Evolutionary conservation across 64 coral and sea anemone genomes (phyloP), one percentile per base, ranked within the genome.

Genomic region (Catalaphyllia jardinei): DNA sequence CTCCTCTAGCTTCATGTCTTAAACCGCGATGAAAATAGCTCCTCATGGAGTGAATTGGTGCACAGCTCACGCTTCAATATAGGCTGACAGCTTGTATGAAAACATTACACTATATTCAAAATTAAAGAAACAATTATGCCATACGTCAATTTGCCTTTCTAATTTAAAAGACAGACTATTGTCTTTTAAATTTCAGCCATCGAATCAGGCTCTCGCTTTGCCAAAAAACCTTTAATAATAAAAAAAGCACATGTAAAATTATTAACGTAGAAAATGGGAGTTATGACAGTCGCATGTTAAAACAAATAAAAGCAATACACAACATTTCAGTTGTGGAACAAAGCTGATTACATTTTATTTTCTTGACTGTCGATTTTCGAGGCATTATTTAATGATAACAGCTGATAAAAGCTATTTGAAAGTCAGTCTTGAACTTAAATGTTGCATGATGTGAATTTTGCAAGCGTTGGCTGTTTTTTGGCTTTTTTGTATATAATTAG

Each of bases 101-200:
- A 80, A 61, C 55, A 55, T 59, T 10, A 80, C 29, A 61, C 13
- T 60, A 55, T 80, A 55, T 13, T 17, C 7, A 80, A 80, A 60
- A 27, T 55, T 28, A 30, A 80, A 10, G 57, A 29, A 54, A 31
- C 78, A 80, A 80, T 61, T 60, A 9, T 25, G 24, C 39, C 39
- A 52, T 20, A 19, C 38, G 39, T 61, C 78, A 80, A 80, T 80
- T 33, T 80, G 11, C 15, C 13, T 80, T 80, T 61, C 29, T 80
- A 80, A 80, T 80, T 80, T 19, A 20, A 60, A 80, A 77, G 25
- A 80, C 55, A 62, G 52, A 61, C 52, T 80, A 52, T 80, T 80
- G 78, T 80, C 78, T 59, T 80, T 33, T 29, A 80, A 80, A 80
- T 80, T 79, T 79, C 1, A 29, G 19, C 46, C 25, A n/a, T 28